These are phyloP conservation scores for Lasioglossum baleicum DNA, from an alignment of 1,140 invertebrate genomes.

Conservation along the genomic window DNA sequence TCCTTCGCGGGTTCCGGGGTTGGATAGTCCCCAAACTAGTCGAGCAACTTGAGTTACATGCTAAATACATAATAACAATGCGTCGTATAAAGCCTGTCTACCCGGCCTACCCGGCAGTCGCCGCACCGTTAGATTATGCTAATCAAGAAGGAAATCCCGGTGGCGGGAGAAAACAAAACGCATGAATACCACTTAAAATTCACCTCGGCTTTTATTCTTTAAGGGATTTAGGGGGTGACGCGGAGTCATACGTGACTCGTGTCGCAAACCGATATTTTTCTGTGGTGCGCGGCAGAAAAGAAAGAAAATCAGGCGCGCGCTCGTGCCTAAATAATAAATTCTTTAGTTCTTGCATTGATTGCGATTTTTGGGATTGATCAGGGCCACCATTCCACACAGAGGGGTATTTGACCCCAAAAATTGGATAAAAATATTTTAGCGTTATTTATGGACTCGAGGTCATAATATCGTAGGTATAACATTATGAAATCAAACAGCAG, in stretches of 20 bases:
- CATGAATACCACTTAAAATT: constrained; percentile 36
- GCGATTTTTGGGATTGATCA: background rate
- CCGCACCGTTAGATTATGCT: constrained; percentile 46
- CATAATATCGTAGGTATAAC: no score
- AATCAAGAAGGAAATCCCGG: constrained; percentile 46
- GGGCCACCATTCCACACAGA: background rate
- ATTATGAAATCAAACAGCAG: no score
- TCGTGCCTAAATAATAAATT: background rate
- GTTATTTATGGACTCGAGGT: no score
- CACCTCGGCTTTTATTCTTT: constrained; percentile 36
- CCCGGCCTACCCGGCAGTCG: background rate
- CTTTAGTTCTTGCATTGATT: background rate
- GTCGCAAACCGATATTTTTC: constrained; percentile 17
- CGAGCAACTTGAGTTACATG: constrained; percentile 44
- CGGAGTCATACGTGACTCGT: constrained; percentile 30
- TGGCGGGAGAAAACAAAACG: constrained; percentile 25
- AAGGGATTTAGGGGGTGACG: constrained; percentile 12
- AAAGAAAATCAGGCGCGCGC: background rate
- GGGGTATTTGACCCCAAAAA: no score
- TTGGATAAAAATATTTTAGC: no score
- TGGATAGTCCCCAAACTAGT: constrained; percentile 38
- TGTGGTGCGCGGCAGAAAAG: background rate
- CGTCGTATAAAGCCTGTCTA: background rate
- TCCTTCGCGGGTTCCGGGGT: constrained; percentile 31
- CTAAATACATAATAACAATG: constrained; percentile 62